These are phyloP conservation scores for Cenopis cana DNA, from an alignment of 2,888 invertebrate species.

Conservation along the genomic window DNA sequence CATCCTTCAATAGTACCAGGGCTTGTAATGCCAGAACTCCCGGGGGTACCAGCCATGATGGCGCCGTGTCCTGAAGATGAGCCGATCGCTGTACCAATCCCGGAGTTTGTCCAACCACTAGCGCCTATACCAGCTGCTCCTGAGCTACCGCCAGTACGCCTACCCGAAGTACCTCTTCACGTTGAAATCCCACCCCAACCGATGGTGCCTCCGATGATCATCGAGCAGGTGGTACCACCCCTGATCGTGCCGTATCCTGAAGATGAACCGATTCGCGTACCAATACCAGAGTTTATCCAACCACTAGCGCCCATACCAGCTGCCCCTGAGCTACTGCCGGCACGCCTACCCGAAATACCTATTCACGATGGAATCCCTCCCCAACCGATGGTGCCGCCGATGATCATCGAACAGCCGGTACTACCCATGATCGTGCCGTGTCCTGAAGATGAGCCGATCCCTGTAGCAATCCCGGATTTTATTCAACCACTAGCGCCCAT, in stretches of 20 bases:
- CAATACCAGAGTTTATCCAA: constrained; percentile 2
- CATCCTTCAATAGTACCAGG: constrained; percentile 44
- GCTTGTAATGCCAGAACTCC: constrained; percentile 28
- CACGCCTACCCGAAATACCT: constrained; percentile 22
- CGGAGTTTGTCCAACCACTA: constrained; percentile 8
- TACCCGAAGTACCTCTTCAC: constrained; percentile 23
- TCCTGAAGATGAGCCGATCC: constrained; percentile 5
- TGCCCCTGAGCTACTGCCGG: constrained; percentile 24
- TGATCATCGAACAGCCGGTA: constrained; percentile 7
- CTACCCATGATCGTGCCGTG: neutral
- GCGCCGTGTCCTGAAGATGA: constrained; percentile 18
- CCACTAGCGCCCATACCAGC: constrained; percentile 14
- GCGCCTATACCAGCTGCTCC: constrained; percentile 19
- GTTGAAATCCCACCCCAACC: constrained; percentile 22
- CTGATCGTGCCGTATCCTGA: neutral
- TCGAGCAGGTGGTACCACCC: neutral
- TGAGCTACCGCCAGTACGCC: constrained; percentile 17
- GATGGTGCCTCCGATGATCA: constrained; percentile 11
- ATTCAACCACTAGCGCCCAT: constrained; percentile 13
- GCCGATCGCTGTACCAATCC: neutral
- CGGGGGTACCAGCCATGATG: neutral
- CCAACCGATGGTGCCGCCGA: constrained; percentile 6
- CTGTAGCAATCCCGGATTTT: neutral
- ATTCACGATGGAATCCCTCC: constrained; percentile 24
- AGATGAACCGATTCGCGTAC: neutral